phyloP scores from a whole-genome alignment of 2,888 invertebrate genomes.

The Spisula solida region DNA sequence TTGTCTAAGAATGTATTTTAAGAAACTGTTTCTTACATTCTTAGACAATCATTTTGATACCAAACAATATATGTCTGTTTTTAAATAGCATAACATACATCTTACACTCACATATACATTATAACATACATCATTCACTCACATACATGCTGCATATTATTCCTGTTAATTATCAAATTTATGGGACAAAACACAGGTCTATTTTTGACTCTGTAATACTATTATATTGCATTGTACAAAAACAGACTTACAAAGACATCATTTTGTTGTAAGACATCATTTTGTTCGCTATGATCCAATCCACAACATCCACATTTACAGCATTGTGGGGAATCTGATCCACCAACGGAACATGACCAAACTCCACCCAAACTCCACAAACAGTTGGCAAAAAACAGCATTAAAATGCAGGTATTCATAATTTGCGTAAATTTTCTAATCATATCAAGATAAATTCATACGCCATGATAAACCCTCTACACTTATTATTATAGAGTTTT shows the following conservation, averaged over 20 bases:
- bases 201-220: too few relatives aligned
- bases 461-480: neutral
- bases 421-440: neutral
- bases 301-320: constrained; percentile 37
- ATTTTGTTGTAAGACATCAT: neutral
- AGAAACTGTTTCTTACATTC: too few relatives aligned
- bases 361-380: constrained; percentile 22
- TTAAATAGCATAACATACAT: too few relatives aligned
- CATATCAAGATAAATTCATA: neutral
- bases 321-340: neutral
- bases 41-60: too few relatives aligned
- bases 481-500: neutral
- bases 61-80: too few relatives aligned
- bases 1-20: too few relatives aligned
- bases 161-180: too few relatives aligned
- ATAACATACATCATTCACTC: too few relatives aligned
- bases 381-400: neutral
- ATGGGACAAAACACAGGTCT: too few relatives aligned
- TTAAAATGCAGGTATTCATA: constrained; percentile 25
- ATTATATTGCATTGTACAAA: neutral
- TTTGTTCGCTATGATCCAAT: neutral
- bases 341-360: neutral
- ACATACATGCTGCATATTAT: too few relatives aligned
- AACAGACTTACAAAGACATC: neutral
- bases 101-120: too few relatives aligned